Percentiles rank a stretch among this genome's conserved stretches.
Evolutionary conservation across 2,888 invertebrate genomes (phyloP).

Genomic region (Rhingia rostrata): DNA sequence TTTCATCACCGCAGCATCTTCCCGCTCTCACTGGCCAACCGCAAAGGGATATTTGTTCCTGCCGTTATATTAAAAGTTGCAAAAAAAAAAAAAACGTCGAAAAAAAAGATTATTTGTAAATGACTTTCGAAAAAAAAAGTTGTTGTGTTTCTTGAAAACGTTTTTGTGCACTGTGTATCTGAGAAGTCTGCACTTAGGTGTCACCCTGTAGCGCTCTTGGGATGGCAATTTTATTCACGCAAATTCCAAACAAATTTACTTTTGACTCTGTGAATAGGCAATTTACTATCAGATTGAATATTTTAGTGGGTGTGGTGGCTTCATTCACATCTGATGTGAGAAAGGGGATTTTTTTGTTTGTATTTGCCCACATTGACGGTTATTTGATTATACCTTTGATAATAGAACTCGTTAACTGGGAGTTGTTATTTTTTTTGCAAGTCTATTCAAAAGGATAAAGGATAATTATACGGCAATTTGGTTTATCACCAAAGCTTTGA

Average conservation of each 20-base stretch:
- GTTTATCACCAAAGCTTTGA: conserved; percentile 26
- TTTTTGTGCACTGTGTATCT: conserved; percentile 11
- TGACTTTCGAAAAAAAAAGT: conserved; percentile 37
- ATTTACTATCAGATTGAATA: conserved; percentile 47
- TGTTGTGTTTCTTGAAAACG: too few species aligned
- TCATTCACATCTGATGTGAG: background rate
- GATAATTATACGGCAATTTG: conserved; percentile 16
- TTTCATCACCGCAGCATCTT: conserved; percentile 33
- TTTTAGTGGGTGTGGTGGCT: background rate
- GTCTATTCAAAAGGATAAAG: conserved; percentile 10
- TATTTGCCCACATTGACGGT: conserved; percentile 24
- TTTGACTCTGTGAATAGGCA: conserved; percentile 42
- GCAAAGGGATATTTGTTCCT: conserved; percentile 7
- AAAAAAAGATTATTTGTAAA: conserved; percentile 50
- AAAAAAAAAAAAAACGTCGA: background rate
- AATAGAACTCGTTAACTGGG: conserved; percentile 32
- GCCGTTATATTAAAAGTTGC: background rate
- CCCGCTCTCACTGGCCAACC: conserved; percentile 7
- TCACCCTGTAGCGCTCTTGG: background rate
- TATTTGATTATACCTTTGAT: conserved; percentile 51
- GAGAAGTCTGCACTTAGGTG: conserved; percentile 27
- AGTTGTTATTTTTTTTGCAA: conserved; percentile 26
- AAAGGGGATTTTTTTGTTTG: conserved; percentile 13
- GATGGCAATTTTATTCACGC: conserved; percentile 9
- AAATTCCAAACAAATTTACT: conserved; percentile 41